Evolutionary conservation across 2,888 invertebrate species (phyloP), one percentile per base, ranked within the genome.

Genomic region (Ferrisia virgata): DNA sequence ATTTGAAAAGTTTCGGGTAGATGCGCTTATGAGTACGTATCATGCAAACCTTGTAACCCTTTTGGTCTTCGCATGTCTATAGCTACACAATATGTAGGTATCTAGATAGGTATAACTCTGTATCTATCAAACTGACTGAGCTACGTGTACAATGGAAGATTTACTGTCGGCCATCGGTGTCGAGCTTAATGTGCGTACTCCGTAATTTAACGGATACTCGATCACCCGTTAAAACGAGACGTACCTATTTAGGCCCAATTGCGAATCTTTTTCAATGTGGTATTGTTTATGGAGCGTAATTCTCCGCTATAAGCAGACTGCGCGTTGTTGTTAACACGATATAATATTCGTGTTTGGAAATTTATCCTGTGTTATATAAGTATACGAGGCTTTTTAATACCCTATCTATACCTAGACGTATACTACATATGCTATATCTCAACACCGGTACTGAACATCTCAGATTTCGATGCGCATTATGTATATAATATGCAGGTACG

Each of bases 261-360:
- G n/a, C 53, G 18, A n/a, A 18, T 1, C 18, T n/a, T n/a, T n/a
- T 53, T 18, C 18, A 4, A 11, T 64, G 11, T 47, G 47, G 47
- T 47, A 18, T 47, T 47, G 47, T 47, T 47, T 47, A 13, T 28
- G 28, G 25, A 6, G 58, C 58, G 58, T 64, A 64, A 64, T 64
- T 11, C 58, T 64, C 58, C 13, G n/a, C 0, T 18, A 8, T 47
- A n/a, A 5, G 25, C 58, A 64, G 58, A 25, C 58, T 64, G 11
- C 25, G 43, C 47, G 22, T 64, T 64, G 28, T 64, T 64, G 58
- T 64, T 64, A 28, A 64, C 58, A 64, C 58, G 58, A 64, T 64
- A 64, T 64, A 64, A 64, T 64, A 64, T 25, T 64, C 58, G 58
- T 64, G 58, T 64, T 64, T 25, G 58, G 58, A 64, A 64, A 64